A percentile compares a stretch with the other conserved stretches of the same genome.
These are phyloP conservation scores for Perccottus glenii DNA, from an alignment of 2,113 vertebrate genomes.

Conservation along the genomic window DNA sequence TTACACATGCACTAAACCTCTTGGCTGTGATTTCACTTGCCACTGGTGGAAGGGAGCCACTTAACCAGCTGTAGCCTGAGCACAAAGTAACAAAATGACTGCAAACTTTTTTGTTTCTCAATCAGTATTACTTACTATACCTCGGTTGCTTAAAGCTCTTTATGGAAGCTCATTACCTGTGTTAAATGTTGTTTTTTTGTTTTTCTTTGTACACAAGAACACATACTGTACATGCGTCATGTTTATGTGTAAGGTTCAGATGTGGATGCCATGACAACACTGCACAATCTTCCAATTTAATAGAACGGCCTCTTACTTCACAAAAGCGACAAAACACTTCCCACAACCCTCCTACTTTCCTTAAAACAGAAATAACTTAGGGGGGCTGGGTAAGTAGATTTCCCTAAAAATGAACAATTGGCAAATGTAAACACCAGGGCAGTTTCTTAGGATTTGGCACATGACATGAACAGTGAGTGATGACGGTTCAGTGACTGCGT, in stretches of 20 bases:
- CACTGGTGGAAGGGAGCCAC: constrained; percentile 64
- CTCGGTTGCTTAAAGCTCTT: constrained; percentile 47
- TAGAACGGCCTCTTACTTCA: constrained; percentile 78
- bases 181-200: constrained; percentile 35
- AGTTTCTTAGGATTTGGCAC: no score
- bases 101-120: constrained; percentile 57
- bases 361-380: constrained; percentile 53
- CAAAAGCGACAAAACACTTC: constrained; percentile 74
- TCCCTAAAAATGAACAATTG: constrained; percentile 30
- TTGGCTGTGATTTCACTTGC: constrained; percentile 66
- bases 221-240: constrained; percentile 9
- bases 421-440: no score
- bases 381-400: constrained; percentile 22
- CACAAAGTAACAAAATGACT: constrained; percentile 50
- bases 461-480: constrained; percentile 5
- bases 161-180: constrained; percentile 60
- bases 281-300: constrained; percentile 80
- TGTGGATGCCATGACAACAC: constrained; percentile 80
- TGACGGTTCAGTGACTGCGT: constrained; percentile 15
- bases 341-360: constrained; percentile 41
- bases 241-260: constrained; percentile 65
- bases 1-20: constrained; percentile 71
- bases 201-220: constrained; percentile 6
- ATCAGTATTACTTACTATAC: constrained; percentile 45
- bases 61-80: constrained; percentile 66